phyloP scores from a whole-genome alignment of 2,113 vertebrate genomes.

The Bambusicola thoracicus region DNA sequence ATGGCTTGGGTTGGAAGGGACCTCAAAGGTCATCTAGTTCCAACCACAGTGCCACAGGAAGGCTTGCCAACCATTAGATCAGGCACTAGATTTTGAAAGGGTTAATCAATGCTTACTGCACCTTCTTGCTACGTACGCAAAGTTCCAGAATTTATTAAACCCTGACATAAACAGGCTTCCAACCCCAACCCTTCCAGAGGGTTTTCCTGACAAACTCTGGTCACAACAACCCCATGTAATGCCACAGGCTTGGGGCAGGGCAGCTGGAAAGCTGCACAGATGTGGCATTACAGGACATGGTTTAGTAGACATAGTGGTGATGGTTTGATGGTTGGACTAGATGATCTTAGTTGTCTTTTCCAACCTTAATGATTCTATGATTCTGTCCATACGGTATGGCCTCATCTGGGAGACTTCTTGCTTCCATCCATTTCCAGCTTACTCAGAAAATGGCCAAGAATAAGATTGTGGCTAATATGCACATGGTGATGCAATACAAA shows the following conservation, averaged over 20 bases:
- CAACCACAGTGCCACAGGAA: too few relatives aligned
- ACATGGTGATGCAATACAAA: neutral
- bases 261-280: too few relatives aligned
- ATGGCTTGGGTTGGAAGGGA: too few relatives aligned
- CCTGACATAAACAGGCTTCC: neutral
- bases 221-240: too few relatives aligned
- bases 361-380: neutral
- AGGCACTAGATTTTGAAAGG: neutral
- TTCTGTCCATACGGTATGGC: neutral
- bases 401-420: neutral
- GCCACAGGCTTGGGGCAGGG: too few relatives aligned
- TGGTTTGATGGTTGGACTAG: too few relatives aligned
- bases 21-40: too few relatives aligned
- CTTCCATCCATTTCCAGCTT: neutral
- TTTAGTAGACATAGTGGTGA: too few relatives aligned
- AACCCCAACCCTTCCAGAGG: neutral
- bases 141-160: constrained; percentile 16
- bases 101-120: neutral
- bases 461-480: neutral
- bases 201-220: too few relatives aligned
- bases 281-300: too few relatives aligned
- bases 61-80: too few relatives aligned
- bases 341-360: too few relatives aligned
- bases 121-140: neutral
- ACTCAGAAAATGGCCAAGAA: fast-evolving